Evolutionary conservation across 2,888 invertebrate genomes (phyloP), one percentile per base, ranked within the genome.

Genomic region (Drosophila antonietae): DNA sequence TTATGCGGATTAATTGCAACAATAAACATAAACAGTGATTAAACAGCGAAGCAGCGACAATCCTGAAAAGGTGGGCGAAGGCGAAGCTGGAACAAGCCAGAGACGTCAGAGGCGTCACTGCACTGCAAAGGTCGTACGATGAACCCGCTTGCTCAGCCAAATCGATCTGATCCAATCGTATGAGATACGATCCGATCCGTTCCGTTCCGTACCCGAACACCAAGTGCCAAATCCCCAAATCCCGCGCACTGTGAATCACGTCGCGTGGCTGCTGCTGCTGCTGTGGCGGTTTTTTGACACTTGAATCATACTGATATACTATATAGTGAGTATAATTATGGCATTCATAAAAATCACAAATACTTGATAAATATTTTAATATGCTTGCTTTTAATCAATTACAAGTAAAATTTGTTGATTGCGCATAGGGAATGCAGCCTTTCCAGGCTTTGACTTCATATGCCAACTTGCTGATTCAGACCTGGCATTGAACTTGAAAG

Each of bases 41-140:
- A 80, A 84, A 61, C 60, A 53, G 53, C 69, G 56, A 20, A 20
- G 59, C 59, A 61, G 53, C 39, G 37, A n/a, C 51, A 35, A 61
- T 47, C 18, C 67, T 37, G 41, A 44, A 53, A 43, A 31, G 31
- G n/a, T 28, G 53, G n/a, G 3, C 35, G 33, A 39, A 18, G 10
- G 39, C 8, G 12, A 39, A 43, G 31, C 3, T 6, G 5, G 9
- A 18, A 23, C 49, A 15, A n/a, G 35, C 58, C 31, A 9, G 56
- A 10, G 56, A 10, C 37, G 37, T 28, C 55, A 28, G 55, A 31
- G 43, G 58, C 56, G 43, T 84, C 81, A 78, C 70, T 86, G 88
- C 76, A 78, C 83, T 80, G 55, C 75, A 85, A 85, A 85, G 84
- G 84, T 88, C 88, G 84, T 85, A 76, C 84, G 82, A 57, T 84